Percentiles rank a stretch among this genome's conserved stretches.
Evolutionary conservation across 2,888 invertebrate species (phyloP).

Genomic region (Bugulina stolonifera): DNA sequence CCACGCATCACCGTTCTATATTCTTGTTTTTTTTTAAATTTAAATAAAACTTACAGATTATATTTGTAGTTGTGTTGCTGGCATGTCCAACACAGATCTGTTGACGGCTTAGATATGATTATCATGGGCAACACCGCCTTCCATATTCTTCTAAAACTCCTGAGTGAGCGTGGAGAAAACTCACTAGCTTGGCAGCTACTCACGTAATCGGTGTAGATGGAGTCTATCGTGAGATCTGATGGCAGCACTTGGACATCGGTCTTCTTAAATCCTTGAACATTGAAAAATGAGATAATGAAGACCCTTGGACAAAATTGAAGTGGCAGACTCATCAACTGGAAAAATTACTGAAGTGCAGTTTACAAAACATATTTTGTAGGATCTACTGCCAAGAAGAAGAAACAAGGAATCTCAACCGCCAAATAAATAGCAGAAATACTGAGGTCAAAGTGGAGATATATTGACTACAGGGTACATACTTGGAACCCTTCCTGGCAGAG

Average conservation of each 20-base stretch:
- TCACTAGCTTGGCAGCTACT: neutral
- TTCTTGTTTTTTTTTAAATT: too few species aligned
- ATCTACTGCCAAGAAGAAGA: too few species aligned
- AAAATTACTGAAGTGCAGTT: too few species aligned
- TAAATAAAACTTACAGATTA: neutral
- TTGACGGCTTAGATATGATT: constrained; percentile 28
- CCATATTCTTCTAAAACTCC: constrained; percentile 26
- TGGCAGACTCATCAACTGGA: too few species aligned
- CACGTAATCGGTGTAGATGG: neutral
- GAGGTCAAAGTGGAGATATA: too few species aligned
- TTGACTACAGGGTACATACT: neutral
- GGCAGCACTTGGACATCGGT: constrained; percentile 8
- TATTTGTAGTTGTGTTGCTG: constrained; percentile 28
- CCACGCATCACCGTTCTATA: too few species aligned
- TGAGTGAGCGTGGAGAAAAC: neutral
- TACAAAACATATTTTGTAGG: too few species aligned
- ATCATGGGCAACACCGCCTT: constrained; percentile 28
- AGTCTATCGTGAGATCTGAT: neutral
- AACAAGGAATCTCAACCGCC: too few species aligned
- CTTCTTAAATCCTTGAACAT: constrained; percentile 2
- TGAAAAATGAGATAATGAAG: too few species aligned
- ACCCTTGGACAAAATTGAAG: too few species aligned
- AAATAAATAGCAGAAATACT: too few species aligned
- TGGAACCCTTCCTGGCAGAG: constrained; percentile 6
- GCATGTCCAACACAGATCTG: constrained; percentile 31